These are phyloP conservation scores for Cherax quadricarinatus DNA, from an alignment of 1,140 invertebrate species.

Conservation along the genomic window DNA sequence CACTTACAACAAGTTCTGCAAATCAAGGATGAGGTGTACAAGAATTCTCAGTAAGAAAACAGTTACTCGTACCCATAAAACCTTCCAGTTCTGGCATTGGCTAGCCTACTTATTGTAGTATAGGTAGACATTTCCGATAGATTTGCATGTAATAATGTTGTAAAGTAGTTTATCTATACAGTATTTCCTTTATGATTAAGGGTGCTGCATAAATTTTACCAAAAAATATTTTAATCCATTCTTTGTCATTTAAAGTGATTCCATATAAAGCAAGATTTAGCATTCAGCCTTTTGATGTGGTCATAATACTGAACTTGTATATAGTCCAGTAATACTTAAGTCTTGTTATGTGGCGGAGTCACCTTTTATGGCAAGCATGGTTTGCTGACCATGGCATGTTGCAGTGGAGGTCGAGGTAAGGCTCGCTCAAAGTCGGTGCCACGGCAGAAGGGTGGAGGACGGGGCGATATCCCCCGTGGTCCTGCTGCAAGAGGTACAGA, in stretches of 20 bases:
- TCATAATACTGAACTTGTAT: not conserved
- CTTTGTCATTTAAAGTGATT: not conserved
- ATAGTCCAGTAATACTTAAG: not conserved
- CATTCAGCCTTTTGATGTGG: not conserved
- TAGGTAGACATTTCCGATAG: not conserved
- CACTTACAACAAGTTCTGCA: too few species aligned
- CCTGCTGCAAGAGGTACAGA: slow-evolving; percentile 36
- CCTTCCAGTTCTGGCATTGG: not conserved
- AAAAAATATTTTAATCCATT: not conserved
- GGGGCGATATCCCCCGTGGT: not conserved
- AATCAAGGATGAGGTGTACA: too few species aligned
- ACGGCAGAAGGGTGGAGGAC: slow-evolving; percentile 24
- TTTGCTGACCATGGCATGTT: slow-evolving; percentile 43
- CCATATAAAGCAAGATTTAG: not conserved
- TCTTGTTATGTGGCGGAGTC: not conserved
- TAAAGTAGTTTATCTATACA: not conserved
- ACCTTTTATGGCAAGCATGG: not conserved
- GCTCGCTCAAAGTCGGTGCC: slow-evolving; percentile 50
- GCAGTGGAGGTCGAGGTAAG: slow-evolving; percentile 42
- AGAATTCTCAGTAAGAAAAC: not conserved
- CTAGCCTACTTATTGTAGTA: not conserved
- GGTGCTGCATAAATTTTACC: not conserved
- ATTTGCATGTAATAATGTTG: not conserved
- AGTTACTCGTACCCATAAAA: not conserved
- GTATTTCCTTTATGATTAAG: not conserved